Evolutionary conservation across 92 coral and sea anemone species (phyloP).

Genomic region (Parazoanthus darwini): DNA sequence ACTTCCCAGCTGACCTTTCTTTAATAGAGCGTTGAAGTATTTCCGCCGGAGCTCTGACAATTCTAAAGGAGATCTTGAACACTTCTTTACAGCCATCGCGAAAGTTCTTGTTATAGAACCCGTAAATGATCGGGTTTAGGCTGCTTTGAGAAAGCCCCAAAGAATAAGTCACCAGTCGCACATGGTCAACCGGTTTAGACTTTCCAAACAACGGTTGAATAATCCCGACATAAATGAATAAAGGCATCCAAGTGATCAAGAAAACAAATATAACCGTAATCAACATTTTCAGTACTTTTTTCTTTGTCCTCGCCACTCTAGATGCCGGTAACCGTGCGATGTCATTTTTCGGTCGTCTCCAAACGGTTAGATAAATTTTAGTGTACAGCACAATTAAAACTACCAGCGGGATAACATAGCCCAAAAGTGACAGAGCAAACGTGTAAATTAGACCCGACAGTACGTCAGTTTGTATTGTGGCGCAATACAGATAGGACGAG

Average conservation of each 20-base stretch:
- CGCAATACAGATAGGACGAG: conserved; percentile 59
- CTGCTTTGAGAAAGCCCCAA: conserved; percentile 74
- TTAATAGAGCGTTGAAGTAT: conserved; percentile 15
- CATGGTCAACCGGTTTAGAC: conserved; percentile 53
- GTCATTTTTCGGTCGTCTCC: conserved; percentile 56
- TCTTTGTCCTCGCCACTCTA: conserved; percentile 64
- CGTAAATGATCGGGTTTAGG: conserved; percentile 81
- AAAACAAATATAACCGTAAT: conserved; percentile 80
- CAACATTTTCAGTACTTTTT: conserved; percentile 86
- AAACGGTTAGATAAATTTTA: conserved; percentile 70
- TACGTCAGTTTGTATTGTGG: conserved; percentile 72
- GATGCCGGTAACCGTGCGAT: conserved; percentile 56
- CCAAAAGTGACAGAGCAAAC: conserved; percentile 60
- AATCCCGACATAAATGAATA: conserved; percentile 71
- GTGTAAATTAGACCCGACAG: conserved; percentile 58
- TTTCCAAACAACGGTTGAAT: conserved; percentile 58
- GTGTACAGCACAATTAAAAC: conserved; percentile 67
- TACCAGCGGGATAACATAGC: conserved; percentile 69
- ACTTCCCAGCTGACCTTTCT: background rate
- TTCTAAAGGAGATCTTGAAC: conserved; percentile 41
- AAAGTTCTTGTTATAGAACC: conserved; percentile 75
- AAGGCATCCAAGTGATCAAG: conserved; percentile 77
- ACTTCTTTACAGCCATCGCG: conserved; percentile 78
- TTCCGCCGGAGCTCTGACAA: conserved; percentile 41
- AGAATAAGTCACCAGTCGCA: conserved; percentile 66